Evolutionary conservation across 2,797 vertebrate species (phyloP), one percentile per base, ranked within the genome.

Genomic region (Notolepis coatsorum): DNA sequence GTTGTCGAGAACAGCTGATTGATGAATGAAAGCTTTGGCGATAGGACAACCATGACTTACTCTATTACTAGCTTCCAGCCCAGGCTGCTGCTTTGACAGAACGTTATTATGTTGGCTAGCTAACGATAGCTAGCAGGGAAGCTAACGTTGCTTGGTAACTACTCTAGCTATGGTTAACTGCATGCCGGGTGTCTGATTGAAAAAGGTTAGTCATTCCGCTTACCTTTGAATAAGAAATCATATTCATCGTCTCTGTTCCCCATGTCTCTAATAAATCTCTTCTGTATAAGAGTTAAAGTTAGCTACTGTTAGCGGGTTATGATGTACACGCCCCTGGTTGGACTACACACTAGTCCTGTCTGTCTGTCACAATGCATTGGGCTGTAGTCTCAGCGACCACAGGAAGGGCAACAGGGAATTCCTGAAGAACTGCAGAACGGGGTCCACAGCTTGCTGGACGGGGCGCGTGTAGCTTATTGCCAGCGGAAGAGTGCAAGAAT

Each of bases 211-310:
- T 9, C 3, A 4, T 5, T 33, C 42, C 2, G 17, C 86, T 78
- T 65, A 93, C 93, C 93, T 92, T 94, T 94, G 65, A 94, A 94
- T 58, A 94, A 84, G 84, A 93, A 94, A 53, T 94, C 93, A 27
- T 94, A 94, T 47, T 94, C 93, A 63, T 94, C 93, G 70, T 94
- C 93, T 73, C 93, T 88, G 82, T 93, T 94, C 23, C 92, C 93
- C 93, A 94, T 94, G 1, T 25, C 80, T 37, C 17, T 30, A 25
- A 24, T 23, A 13, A 5, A 17, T 66, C 39, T 51, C 50, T 48
- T 56, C 15, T 28, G 2, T 7, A n/a, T 37, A 12, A 62, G 62
- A 27, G 13, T 18, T 49, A 3, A 23, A 5, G 17, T 12, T 47
- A 10, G 28, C n/a, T 55, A 41, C 1, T 20, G 65, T n/a, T n/a